Evolutionary conservation across 2,797 vertebrate species (phyloP).

Genomic region (Chelon labrosus): DNA sequence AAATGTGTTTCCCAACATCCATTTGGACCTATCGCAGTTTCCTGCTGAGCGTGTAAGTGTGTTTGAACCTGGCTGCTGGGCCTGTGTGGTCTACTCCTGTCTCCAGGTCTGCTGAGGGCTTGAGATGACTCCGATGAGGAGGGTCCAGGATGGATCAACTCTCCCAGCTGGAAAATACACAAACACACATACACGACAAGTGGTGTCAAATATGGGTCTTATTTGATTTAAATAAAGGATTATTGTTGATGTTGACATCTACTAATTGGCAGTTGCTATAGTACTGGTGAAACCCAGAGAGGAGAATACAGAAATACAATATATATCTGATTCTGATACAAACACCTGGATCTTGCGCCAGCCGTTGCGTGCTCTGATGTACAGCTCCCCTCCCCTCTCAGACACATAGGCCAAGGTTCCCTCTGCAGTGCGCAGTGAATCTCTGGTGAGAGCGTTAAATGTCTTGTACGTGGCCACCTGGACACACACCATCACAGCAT

Average conservation of each 20-base stretch:
- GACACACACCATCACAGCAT: constrained; percentile 24
- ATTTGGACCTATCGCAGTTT: not conserved
- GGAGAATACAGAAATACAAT: not conserved
- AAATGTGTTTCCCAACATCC: not conserved
- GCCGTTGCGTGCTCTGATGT: constrained; percentile 87
- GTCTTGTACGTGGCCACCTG: constrained; percentile 88
- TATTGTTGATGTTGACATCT: too few species aligned
- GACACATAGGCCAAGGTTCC: constrained; percentile 90
- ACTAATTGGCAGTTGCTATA: not conserved
- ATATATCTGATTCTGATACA: too few species aligned
- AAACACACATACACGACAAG: not conserved
- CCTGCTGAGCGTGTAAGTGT: constrained; percentile 3
- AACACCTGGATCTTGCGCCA: constrained; percentile 92
- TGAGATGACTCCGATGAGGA: constrained; percentile 86
- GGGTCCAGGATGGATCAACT: constrained; percentile 87
- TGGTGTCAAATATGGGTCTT: not conserved
- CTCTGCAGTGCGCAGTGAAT: constrained; percentile 84
- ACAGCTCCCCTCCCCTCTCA: constrained; percentile 89
- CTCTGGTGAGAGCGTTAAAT: constrained; percentile 84
- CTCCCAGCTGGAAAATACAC: constrained; percentile 88
- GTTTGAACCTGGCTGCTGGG: constrained; percentile 72
- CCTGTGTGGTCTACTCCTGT: constrained; percentile 62
- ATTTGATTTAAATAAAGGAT: not conserved
- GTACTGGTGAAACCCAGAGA: not conserved
- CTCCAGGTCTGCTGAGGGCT: constrained; percentile 74